Evolutionary conservation across 64 coral and sea anemone species (phyloP).

Genomic region (Orbicella faveolata): DNA sequence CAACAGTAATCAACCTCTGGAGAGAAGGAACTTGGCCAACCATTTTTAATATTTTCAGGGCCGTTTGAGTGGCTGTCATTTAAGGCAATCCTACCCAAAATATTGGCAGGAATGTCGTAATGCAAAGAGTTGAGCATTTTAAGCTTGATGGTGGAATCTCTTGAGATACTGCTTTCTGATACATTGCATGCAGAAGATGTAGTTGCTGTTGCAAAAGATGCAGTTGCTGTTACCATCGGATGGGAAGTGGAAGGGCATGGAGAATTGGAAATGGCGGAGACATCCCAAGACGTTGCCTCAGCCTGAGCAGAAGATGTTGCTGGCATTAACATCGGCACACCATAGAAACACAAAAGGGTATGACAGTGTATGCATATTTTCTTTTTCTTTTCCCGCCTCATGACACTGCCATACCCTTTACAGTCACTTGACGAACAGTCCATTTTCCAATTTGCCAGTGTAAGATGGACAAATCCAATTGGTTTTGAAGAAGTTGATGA

Average conservation of each 20-base stretch:
- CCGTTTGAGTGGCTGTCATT: constrained; percentile 13
- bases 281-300: no score
- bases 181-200: neutral
- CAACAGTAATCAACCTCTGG: neutral
- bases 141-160: neutral
- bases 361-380: no score
- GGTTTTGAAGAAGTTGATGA: constrained; percentile 9
- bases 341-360: neutral
- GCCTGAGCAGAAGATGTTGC: neutral
- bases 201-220: neutral
- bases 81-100: neutral
- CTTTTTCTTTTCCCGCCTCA: no score
- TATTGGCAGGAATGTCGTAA: constrained; percentile 1
- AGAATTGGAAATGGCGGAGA: no score
- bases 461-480: constrained; percentile 34
- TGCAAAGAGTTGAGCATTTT: neutral
- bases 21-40: neutral
- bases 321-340: neutral
- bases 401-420: constrained; percentile 3
- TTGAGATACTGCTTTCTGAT: neutral
- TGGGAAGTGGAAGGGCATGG: neutral
- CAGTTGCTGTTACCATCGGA: neutral
- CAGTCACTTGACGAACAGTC: constrained; percentile 15
- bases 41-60: neutral
- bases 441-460: neutral